These are phyloP conservation scores for Papilio dardanus DNA, from an alignment of 1,140 invertebrate species.

Conservation along the genomic window DNA sequence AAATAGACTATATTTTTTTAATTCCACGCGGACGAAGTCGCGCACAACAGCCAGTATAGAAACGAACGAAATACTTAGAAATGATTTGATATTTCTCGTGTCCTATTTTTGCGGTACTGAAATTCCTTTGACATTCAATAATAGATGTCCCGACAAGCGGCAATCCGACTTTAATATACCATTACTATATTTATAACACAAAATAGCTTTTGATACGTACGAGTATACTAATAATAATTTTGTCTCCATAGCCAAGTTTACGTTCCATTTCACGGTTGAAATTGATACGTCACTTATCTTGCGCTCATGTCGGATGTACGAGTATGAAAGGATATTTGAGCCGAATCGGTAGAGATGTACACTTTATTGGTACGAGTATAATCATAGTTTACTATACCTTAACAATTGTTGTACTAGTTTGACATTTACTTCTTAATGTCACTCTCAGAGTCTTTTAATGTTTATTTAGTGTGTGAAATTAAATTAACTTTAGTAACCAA, in stretches of 20 bases:
- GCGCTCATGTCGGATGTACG: background rate
- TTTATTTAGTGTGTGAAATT: too few species aligned
- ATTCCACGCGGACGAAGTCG: too few species aligned
- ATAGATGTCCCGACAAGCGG: background rate
- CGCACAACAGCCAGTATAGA: too few species aligned
- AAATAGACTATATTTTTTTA: too few species aligned
- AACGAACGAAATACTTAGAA: too few species aligned
- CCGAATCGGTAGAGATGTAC: background rate
- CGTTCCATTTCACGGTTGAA: background rate
- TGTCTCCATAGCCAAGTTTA: background rate
- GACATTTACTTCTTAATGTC: background rate
- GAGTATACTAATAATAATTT: too few species aligned
- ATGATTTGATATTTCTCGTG: background rate
- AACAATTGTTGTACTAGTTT: background rate
- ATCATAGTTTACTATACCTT: too few species aligned
- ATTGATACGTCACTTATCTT: conserved; percentile 1
- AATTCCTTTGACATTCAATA: background rate
- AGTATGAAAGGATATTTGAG: background rate
- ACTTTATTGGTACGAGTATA: background rate
- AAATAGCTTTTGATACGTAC: too few species aligned
- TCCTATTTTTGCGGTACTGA: background rate
- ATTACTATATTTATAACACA: too few species aligned
- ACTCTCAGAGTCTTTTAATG: too few species aligned
- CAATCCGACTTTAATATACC: too few species aligned
- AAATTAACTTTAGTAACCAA: too few species aligned